phyloP scores from a whole-genome alignment of 2,888 invertebrate species.

The Clepsis dumicolana region DNA sequence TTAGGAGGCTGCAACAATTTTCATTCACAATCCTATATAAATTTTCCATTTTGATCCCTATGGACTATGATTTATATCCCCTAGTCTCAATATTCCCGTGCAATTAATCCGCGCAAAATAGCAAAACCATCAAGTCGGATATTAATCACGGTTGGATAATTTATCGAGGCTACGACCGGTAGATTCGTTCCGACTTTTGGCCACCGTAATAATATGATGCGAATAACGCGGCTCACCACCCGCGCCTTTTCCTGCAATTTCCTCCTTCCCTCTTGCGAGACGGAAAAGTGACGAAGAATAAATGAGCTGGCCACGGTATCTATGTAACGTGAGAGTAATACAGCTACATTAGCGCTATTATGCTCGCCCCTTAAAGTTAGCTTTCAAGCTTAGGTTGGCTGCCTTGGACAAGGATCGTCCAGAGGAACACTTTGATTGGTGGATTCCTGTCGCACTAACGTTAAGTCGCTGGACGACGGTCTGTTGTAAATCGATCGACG shows the following conservation, averaged over 20 bases:
- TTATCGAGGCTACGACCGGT: constrained; percentile 52
- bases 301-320: constrained; percentile 66
- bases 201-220: constrained; percentile 70
- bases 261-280: constrained; percentile 55
- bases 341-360: constrained; percentile 49
- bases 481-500: too few relatives aligned
- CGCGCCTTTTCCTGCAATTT: constrained; percentile 61
- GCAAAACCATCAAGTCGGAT: constrained; percentile 37
- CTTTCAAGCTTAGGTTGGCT: not conserved
- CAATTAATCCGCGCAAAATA: constrained; percentile 43
- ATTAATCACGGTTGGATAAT: constrained; percentile 37
- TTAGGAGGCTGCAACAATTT: not conserved
- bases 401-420: not conserved
- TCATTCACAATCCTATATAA: not conserved
- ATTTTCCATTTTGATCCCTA: constrained; percentile 9
- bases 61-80: constrained; percentile 23
- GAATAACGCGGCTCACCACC: constrained; percentile 71
- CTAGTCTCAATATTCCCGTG: constrained; percentile 23
- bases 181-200: constrained; percentile 70
- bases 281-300: constrained; percentile 69
- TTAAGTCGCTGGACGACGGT: not conserved
- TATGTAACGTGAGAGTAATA: constrained; percentile 68
- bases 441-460: not conserved
- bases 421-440: not conserved
- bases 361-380: not conserved